Evolutionary conservation across 2,113 vertebrate genomes (phyloP).

Genomic region (Redunca redunca): DNA sequence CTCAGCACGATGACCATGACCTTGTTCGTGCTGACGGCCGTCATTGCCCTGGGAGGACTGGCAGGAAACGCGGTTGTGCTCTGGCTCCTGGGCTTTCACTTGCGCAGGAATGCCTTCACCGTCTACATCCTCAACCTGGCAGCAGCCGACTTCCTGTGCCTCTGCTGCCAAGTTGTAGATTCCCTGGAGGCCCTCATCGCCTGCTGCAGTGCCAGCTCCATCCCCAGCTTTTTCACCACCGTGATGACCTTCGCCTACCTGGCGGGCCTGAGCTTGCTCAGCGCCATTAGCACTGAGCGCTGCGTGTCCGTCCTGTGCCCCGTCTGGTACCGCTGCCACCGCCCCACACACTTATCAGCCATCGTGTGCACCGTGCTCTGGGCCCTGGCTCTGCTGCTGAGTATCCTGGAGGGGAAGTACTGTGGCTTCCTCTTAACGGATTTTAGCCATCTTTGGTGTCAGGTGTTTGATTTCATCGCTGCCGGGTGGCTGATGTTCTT

Average conservation of each 20-base stretch:
- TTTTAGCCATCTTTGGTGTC: fast-evolving
- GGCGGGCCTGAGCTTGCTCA: not conserved
- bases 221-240: fast-evolving
- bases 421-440: not conserved
- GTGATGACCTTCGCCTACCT: not conserved
- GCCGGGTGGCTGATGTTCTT: not conserved
- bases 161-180: not conserved
- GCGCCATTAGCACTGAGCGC: not conserved
- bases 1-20: fast-evolving
- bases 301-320: not conserved
- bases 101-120: not conserved
- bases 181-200: fast-evolving
- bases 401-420: not conserved
- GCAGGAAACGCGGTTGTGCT: not conserved
- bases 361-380: not conserved
- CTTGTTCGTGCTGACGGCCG: fast-evolving
- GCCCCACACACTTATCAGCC: not conserved
- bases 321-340: conserved; percentile 22
- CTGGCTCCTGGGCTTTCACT: not conserved
- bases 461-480: not conserved
- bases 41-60: not conserved
- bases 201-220: fast-evolving
- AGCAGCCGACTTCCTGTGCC: not conserved
- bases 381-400: not conserved
- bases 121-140: not conserved